A percentile compares a stretch with the other conserved stretches of the same genome.
These are phyloP conservation scores for Macrosteles quadrilineatus DNA, from an alignment of 1,140 invertebrate species.

Conservation along the genomic window DNA sequence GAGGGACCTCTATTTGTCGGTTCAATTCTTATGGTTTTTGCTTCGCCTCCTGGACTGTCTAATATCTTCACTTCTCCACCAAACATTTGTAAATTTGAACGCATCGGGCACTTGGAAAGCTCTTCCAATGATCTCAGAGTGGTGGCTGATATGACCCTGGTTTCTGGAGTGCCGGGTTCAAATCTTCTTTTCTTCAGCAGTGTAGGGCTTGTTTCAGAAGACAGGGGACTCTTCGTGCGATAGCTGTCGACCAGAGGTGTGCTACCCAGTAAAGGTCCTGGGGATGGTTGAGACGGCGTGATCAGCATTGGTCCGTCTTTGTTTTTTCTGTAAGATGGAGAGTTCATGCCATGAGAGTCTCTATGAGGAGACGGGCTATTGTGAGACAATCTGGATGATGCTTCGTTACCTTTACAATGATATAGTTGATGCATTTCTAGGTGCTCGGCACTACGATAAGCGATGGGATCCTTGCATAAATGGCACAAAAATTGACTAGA, in stretches of 20 bases:
- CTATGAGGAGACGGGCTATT: slow-evolving; percentile 24
- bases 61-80: slow-evolving; percentile 76
- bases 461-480: slow-evolving; percentile 59
- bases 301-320: slow-evolving; percentile 14
- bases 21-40: slow-evolving; percentile 71
- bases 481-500: slow-evolving; percentile 54
- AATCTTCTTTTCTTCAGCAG: slow-evolving; percentile 31
- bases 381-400: slow-evolving; percentile 39
- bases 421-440: slow-evolving; percentile 67
- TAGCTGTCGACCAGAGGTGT: slow-evolving; percentile 69
- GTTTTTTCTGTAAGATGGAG: neutral
- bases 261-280: slow-evolving; percentile 75
- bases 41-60: slow-evolving; percentile 63
- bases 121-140: slow-evolving; percentile 60
- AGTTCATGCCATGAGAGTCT: neutral
- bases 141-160: slow-evolving; percentile 47
- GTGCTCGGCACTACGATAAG: slow-evolving; percentile 66
- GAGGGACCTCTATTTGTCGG: slow-evolving; percentile 40
- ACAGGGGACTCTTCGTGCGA: neutral
- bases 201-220: neutral
- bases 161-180: slow-evolving; percentile 8
- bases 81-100: slow-evolving; percentile 66
- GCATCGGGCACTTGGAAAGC: slow-evolving; percentile 53
- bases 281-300: slow-evolving; percentile 65
- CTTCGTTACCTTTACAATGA: slow-evolving; percentile 60